Base-by-base conservation (phyloP, 2,888 invertebrate genomes). In the Saturnia pavonia region DNA sequence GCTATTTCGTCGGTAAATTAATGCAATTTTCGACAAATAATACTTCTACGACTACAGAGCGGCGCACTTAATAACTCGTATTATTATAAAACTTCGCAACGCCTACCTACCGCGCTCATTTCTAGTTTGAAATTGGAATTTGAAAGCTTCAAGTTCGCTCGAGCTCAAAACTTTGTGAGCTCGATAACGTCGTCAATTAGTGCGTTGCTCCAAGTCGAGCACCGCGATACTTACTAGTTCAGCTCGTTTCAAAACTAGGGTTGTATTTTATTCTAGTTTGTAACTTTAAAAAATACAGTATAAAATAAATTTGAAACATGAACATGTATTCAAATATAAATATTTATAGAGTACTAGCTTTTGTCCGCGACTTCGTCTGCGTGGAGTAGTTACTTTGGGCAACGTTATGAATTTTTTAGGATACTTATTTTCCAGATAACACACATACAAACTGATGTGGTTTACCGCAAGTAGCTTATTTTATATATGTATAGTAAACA, bases 151-250 rank as follows among this genome's bases (percentile, higher is more conserved):
- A 87, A 91, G 88, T 91, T 91, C 78, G 84, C 78, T 81, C 74
- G 76, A 77, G 84, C 84, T 82, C 76, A 77, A 84, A 86, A 87
- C 87, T 88, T 87, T 78, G 80, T 88, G 87, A 82, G 84, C 85
- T 87, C 87, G 87, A 90, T 91, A 87, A 82, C 85, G 83, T 90
- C 91, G 88, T 89, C 91, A 92, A 92, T 92, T 93, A 92, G 88
- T 87, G 83, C 82, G 82, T 81, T 77, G 76, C 77, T 80, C 74
- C 70, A 78, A 78, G 74, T 79, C 72, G 77, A 79, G 80, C 75
- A 75, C 80, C 74, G 67, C 22, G 70, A 22, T 12, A 73, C 74
- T 77, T 12, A 73, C 74, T 77, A 77, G 74, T 69, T 70, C 67
- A 71, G 57, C 40, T 34, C 65, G 67, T 76, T 48, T 79, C 70